phyloP scores from a whole-genome alignment of 2,113 vertebrate genomes.

The Gnathonemus longibarbis region DNA sequence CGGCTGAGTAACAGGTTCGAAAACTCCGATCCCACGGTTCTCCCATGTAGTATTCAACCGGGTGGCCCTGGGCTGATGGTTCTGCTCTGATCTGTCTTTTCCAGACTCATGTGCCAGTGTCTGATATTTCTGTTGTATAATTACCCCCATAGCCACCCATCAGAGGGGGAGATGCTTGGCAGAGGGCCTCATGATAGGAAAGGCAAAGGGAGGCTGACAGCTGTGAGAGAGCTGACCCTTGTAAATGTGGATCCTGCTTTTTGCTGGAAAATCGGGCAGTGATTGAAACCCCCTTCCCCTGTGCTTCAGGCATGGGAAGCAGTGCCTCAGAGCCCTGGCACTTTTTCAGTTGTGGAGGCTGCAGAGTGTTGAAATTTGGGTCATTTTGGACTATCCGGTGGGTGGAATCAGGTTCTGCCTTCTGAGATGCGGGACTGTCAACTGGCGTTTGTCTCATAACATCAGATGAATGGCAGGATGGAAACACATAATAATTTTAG shows the following conservation, averaged over 20 bases:
- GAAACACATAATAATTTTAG: neutral
- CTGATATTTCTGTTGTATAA: neutral
- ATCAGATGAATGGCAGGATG: neutral
- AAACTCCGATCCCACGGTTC: neutral
- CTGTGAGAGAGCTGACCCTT: neutral
- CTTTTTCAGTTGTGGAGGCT: neutral
- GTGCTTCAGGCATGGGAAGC: neutral
- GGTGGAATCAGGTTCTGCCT: neutral
- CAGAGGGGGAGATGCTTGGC: neutral
- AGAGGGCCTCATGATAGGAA: neutral
- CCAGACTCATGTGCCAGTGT: neutral
- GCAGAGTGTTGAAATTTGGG: neutral
- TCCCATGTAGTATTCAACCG: neutral
- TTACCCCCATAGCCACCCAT: neutral
- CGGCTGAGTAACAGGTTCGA: neutral
- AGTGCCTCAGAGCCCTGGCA: neutral
- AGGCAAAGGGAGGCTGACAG: conserved; percentile 1
- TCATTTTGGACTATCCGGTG: neutral
- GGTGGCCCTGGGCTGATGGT: neutral
- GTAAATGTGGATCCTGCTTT: neutral
- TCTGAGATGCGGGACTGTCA: neutral
- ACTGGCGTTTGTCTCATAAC: neutral
- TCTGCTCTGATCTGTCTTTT: neutral
- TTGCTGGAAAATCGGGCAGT: neutral
- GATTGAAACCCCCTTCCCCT: neutral